A percentile compares a stretch with the other conserved stretches of the same genome.
Evolutionary conservation across 2,888 invertebrate species (phyloP).

Genomic region (Agonum fuliginosum): DNA sequence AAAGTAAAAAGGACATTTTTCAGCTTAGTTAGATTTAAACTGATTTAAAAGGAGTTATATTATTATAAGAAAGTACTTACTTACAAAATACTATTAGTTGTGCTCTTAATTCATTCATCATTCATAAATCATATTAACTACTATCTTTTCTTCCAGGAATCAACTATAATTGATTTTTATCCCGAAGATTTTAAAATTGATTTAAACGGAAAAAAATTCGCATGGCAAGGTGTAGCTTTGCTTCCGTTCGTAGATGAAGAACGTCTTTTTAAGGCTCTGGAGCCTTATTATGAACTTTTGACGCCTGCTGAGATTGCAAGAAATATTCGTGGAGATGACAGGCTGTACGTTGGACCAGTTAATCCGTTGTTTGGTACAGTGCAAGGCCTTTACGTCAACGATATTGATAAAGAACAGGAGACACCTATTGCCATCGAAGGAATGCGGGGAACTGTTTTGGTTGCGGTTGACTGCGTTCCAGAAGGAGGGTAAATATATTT

Average conservation of each 20-base stretch:
- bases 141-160: constrained; percentile 79
- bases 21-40: no score
- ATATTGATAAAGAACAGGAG: constrained; percentile 73
- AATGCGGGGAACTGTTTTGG: constrained; percentile 86
- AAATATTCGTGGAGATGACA: constrained; percentile 91
- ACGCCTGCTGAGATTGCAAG: constrained; percentile 91
- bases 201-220: constrained; percentile 99
- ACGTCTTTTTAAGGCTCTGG: constrained; percentile 88
- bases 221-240: constrained; percentile 99
- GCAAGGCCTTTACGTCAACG: constrained; percentile 80
- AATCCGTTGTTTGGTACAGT: constrained; percentile 84
- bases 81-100: no score
- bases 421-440: constrained; percentile 84
- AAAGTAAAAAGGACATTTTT: no score
- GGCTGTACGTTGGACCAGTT: constrained; percentile 87
- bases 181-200: constrained; percentile 98
- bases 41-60: no score
- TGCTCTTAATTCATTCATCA: no score
- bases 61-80: no score
- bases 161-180: constrained; percentile 98
- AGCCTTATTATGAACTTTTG: constrained; percentile 85
- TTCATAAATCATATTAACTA: no score
- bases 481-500: constrained; percentile 78
- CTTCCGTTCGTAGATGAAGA: constrained; percentile 98
- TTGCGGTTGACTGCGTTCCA: constrained; percentile 82